Base-by-base conservation (phyloP, 2,797 vertebrate genomes). In the Loriculus beryllinus region DNA sequence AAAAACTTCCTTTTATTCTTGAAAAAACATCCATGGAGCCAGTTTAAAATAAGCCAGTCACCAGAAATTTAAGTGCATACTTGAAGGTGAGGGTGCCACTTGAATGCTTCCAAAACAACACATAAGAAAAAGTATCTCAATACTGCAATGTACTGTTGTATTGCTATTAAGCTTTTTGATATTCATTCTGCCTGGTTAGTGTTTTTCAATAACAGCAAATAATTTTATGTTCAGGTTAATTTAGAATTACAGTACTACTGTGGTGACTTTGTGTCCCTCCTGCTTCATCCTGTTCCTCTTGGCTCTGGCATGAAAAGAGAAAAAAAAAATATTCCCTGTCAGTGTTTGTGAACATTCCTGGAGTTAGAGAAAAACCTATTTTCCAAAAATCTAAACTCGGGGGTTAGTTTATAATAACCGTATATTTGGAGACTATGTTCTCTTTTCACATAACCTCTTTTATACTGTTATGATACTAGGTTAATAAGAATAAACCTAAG, bases 211-310 rank as follows among this genome's bases (percentile, higher is more conserved):
- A 74, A 10, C 5, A 80, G 47, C n/a, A 87, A 51, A 17, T 33
- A 23, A 63, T 82, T 72, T 65, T 48, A 52, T 64, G 48, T 42
- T 6, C 16, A 49, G 3, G 4, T 71, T 60, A 78, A 43, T 74
- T 87, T 70, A 63, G 16, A 77, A 59, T 28, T 67, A 22, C 39
- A 82, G 9, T 47, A 35, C 5, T 85, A 28, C 13, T 49, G 5
- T 6, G 7, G 1, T 21, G 29, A 23, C 9, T 77, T 40, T 29
- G 2, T 5, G 0, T 31, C 16, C 14, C 18, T 62, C 26, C 29
- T 51, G 59, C 75, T 49, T 39, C 8, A 57, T 2, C 2, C 3
- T 7, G 18, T 57, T 82, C 13, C 6, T 40, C 6, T 43, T 51
- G 20, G 8, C 12, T 80, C 16, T 64, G 22, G 26, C 5, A 4